Evolutionary conservation across 2,888 invertebrate genomes (phyloP), one percentile per base, ranked within the genome.

Genomic region (Tenthredo amoena): DNA sequence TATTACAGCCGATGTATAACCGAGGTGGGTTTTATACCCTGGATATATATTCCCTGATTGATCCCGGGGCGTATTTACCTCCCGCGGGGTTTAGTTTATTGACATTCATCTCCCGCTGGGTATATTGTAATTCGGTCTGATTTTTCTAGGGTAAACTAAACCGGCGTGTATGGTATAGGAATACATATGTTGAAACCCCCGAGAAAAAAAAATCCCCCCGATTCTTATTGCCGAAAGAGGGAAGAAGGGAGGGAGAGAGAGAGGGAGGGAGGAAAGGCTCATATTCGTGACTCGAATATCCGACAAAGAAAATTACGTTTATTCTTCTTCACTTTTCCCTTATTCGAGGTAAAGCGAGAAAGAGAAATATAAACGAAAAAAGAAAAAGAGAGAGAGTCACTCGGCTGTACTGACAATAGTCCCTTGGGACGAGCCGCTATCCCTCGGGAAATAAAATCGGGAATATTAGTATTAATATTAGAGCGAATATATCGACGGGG

Each of bases 251-350:
- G 55, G 31, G 1, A 26, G 26, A 26, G 26, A 26, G 26, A 1
- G 26, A 26, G 26, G 26, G 1, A 26, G 26, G 26, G 26, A 26
- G 26, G 7, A 12, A 26, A 21, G 21, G 21, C 72, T 21, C 12
- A 43, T 43, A 74, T 74, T 74, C 72, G 40, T 74, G 72, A 74
- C 72, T n/a, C 21, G 72, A 74, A 74, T 74, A 74, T 43, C 72
- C 21, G 21, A 74, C 21, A 21, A 21, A 74, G 21, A 18, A 72
- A 21, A 74, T 74, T 74, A 43, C 37, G 12, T 74, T 21, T 10
- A 18, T 74, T 43, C 37, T 74, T 43, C 7, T 26, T 1, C 72
- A 10, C 10, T 43, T 43, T 21, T 26, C 43, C 21, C 18, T 68
- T 18, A 68, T 68, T 34, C 68, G 68, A 68, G 34, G 68, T 26